Conservation (phyloP, 2,113 vertebrate genomes). For the Gorsachius goisagi region DNA sequence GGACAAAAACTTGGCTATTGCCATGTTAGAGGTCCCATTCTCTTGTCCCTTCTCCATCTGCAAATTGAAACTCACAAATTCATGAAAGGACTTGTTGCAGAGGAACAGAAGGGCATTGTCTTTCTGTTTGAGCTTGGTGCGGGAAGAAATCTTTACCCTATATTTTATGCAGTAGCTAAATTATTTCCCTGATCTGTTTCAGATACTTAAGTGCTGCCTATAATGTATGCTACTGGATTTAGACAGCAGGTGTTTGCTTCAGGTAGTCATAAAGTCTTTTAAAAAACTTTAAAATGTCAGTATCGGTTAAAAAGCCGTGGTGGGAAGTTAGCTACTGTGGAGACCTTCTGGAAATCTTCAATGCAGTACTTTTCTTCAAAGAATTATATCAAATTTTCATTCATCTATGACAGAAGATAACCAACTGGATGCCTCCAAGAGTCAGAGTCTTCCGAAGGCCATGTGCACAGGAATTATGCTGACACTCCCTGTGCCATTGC, state of each 20-base stretch:
- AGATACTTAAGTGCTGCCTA: neutral
- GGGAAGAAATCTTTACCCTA: neutral
- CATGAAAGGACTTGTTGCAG: neutral
- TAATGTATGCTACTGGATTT: neutral
- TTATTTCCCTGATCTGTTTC: constrained; percentile 1
- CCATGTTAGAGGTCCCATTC: neutral
- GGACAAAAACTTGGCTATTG: neutral
- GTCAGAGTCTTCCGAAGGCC: neutral
- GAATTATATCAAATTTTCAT: neutral
- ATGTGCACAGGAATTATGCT: neutral
- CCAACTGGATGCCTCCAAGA: neutral
- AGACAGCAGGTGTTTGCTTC: constrained; percentile 38
- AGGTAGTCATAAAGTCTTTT: neutral
- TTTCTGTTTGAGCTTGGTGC: neutral
- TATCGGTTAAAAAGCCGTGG: neutral
- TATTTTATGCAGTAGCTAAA: neutral
- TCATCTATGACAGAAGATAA: neutral
- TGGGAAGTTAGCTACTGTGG: neutral
- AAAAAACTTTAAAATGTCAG: constrained; percentile 15
- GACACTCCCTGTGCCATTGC: neutral
- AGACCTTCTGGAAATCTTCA: constrained; percentile 15
- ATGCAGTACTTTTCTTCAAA: neutral
- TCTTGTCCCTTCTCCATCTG: neutral
- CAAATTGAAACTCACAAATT: neutral
- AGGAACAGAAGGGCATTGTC: neutral